Base-by-base conservation (phyloP, 2,113 vertebrate species). In the Bombycilla garrulus region DNA sequence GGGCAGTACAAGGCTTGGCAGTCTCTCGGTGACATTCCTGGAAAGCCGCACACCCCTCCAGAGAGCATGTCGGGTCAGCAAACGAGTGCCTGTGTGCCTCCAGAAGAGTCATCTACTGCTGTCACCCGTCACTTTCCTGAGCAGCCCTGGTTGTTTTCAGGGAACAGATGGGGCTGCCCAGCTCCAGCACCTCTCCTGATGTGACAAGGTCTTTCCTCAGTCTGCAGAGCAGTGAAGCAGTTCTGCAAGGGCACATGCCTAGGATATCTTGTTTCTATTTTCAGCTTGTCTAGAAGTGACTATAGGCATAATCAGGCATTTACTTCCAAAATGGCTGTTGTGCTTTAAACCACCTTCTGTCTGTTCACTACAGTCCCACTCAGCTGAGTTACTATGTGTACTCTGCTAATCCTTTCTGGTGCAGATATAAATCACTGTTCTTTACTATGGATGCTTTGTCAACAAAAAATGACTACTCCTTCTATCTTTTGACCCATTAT, bases 221-320 rank as follows among this genome's bases (percentile, higher is more conserved):
- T 4, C n/a, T 62, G 74, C 35, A 29, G 29, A 48, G 57, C 17
- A 3, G 18, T 48, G 71, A 77, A 48, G 71, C 5, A 0, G 14
- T 69, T 69, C 80, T 62, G 72, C 64, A 70, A 57, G 48, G 64
- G 31, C 42, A 77, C 51, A 24, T 23, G 60, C 56, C 64, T 54
- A 47, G 44, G 81, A 47, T 74, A 76, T 40, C 64, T 89, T 58
- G 25, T n/a, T 87, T 72, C 73, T 67, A 31, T 91, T 95, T 82
- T 45, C 56, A 84, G 60, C n/a, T 60, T 69, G 18, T 65, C 50
- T 64, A 45, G 87, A 86, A 91, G 12, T 79, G 9, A 45, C 73
- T 42, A 14, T 44, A 72, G 53, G 54, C 48, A 79, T 40, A 66
- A 81, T 70, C 56, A 91, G 60, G 35, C 56, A 73, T 24, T 89